These are phyloP conservation scores for Carassius gibelio DNA, from an alignment of 2,113 vertebrate genomes.

Conservation along the genomic window DNA sequence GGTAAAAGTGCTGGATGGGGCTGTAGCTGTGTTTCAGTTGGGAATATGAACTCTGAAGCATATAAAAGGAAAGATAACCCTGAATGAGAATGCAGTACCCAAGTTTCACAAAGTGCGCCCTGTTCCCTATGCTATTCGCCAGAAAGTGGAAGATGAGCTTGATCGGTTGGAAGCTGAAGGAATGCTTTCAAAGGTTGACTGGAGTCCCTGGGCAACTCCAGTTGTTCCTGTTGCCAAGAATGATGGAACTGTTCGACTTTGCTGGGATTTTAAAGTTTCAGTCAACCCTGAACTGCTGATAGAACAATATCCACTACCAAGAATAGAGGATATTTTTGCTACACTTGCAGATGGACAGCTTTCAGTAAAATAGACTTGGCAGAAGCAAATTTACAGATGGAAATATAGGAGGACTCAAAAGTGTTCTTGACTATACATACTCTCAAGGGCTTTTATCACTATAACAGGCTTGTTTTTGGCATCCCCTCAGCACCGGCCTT, in stretches of 20 bases:
- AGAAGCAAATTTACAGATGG: conserved; percentile 32
- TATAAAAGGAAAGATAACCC: not conserved
- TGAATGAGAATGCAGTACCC: not conserved
- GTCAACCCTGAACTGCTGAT: conserved; percentile 34
- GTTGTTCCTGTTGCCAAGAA: conserved; percentile 24
- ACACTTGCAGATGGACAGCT: conserved; percentile 10
- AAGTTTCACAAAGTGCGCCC: too few relatives aligned
- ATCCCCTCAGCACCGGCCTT: not conserved
- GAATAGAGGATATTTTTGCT: conserved; percentile 39
- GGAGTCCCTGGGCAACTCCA: conserved; percentile 21
- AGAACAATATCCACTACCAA: not conserved
- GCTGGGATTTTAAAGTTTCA: conserved; percentile 36
- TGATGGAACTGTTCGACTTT: not conserved
- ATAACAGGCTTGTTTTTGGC: conserved; percentile 20
- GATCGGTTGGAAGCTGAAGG: conserved; percentile 17
- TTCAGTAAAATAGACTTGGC: not conserved
- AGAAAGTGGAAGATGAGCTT: too few relatives aligned
- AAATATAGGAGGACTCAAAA: conserved; percentile 26
- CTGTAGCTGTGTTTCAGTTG: not conserved
- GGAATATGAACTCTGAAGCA: conserved; percentile 21
- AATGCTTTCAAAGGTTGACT: conserved; percentile 39
- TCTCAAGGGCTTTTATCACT: conserved; percentile 35
- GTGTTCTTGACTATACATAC: conserved; percentile 33
- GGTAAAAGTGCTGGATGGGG: not conserved
- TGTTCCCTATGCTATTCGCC: too few relatives aligned